phyloP scores from a whole-genome alignment of 2,113 vertebrate genomes.

The Limanda limanda region DNA sequence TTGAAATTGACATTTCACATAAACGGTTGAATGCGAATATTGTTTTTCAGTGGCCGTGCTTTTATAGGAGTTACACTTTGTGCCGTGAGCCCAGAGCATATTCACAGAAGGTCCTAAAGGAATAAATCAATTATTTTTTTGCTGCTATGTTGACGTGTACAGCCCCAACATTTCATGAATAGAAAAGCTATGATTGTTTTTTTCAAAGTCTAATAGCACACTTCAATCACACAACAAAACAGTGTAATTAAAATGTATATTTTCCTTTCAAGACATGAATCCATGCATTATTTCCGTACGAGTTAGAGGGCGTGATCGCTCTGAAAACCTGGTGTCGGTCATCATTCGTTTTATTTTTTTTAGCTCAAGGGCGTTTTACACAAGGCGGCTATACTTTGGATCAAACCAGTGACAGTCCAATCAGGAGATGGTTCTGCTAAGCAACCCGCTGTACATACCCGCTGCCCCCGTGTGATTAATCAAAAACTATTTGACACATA shows the following conservation, averaged over 20 bases:
- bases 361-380: slow-evolving; percentile 46
- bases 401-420: slow-evolving; percentile 55
- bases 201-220: neutral
- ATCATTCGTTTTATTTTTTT: slow-evolving; percentile 25
- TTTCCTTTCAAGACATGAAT: slow-evolving; percentile 24
- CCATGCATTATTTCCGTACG: slow-evolving; percentile 16
- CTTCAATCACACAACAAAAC: slow-evolving; percentile 26
- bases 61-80: neutral
- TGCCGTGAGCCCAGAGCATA: neutral
- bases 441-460: slow-evolving; percentile 29
- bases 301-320: neutral
- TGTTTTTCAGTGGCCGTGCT: neutral
- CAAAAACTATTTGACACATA: slow-evolving; percentile 59
- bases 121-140: neutral
- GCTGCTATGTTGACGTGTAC: neutral
- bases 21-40: neutral
- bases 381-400: slow-evolving; percentile 47
- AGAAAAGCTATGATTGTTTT: neutral
- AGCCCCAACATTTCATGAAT: neutral
- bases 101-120: neutral
- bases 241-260: slow-evolving; percentile 37
- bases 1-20: slow-evolving; percentile 11
- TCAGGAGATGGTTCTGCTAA: slow-evolving; percentile 39
- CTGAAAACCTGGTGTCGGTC: slow-evolving; percentile 8
- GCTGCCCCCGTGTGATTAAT: slow-evolving; percentile 57